Evolutionary conservation across 2,113 vertebrate genomes (phyloP).

Genomic region (Silurus meridionalis): DNA sequence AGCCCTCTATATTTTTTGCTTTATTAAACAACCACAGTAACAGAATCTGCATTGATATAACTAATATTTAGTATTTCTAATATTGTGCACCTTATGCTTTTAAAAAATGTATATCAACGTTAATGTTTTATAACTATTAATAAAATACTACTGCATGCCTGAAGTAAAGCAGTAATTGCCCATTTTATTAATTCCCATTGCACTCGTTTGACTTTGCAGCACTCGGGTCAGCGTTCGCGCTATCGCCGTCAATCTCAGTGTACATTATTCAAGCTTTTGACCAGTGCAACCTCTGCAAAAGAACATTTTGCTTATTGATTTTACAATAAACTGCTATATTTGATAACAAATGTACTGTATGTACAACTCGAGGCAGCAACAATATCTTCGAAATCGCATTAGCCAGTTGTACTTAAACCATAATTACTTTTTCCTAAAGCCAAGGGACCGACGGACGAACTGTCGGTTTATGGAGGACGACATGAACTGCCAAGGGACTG

Average conservation of each 20-base stretch:
- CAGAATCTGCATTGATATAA: background rate
- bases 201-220: background rate
- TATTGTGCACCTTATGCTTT: background rate
- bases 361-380: slow-evolving; percentile 15
- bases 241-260: background rate
- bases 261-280: slow-evolving; percentile 17
- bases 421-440: slow-evolving; percentile 39
- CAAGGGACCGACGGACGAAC: slow-evolving; percentile 22
- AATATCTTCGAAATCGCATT: slow-evolving; percentile 40
- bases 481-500: slow-evolving; percentile 20
- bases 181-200: slow-evolving; percentile 16
- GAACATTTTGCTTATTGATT: slow-evolving; percentile 30
- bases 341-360: slow-evolving; percentile 37
- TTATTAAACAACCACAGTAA: background rate
- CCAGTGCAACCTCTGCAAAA: background rate
- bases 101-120: background rate
- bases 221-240: background rate
- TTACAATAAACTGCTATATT: slow-evolving; percentile 26
- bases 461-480: slow-evolving; percentile 27
- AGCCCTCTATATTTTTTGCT: background rate
- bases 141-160: background rate
- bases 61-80: background rate
- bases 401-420: slow-evolving; percentile 26
- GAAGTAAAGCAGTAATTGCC: slow-evolving; percentile 1
- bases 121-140: background rate